phyloP scores from a whole-genome alignment of 2,113 vertebrate genomes.

The Callaeas wilsoni region DNA sequence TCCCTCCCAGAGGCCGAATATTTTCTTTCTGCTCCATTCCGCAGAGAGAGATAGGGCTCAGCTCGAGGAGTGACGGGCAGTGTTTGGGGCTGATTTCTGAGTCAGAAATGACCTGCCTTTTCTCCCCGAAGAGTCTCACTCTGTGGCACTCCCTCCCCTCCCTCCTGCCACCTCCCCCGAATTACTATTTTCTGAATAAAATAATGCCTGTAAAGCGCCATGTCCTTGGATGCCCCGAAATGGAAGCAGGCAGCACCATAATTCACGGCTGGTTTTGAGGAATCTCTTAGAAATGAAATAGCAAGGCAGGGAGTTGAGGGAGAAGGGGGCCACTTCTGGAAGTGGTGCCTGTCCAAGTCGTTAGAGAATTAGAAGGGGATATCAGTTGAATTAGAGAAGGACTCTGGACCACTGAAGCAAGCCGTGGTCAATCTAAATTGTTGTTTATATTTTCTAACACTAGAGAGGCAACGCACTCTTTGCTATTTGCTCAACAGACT shows the following conservation, averaged over 20 bases:
- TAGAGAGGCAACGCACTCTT: not conserved
- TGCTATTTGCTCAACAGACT: slow-evolving; percentile 31
- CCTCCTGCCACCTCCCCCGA: not conserved
- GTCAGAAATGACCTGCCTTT: not conserved
- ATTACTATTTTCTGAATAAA: slow-evolving; percentile 10
- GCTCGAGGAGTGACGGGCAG: not conserved
- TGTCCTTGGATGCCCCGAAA: slow-evolving; percentile 3
- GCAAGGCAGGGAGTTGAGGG: not conserved
- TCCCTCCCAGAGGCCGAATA: slow-evolving; percentile 38
- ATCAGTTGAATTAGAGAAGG: not conserved
- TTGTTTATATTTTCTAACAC: slow-evolving; percentile 1
- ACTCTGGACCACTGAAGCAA: not conserved
- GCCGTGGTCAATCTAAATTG: not conserved
- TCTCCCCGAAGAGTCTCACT: not conserved
- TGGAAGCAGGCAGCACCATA: not conserved
- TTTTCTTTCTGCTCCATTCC: slow-evolving; percentile 27
- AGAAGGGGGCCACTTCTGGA: not conserved
- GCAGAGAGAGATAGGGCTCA: not conserved
- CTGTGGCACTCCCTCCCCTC: not conserved
- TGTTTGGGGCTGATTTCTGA: not conserved
- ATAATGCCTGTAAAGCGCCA: not conserved
- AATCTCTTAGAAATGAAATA: not conserved
- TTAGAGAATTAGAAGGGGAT: not conserved
- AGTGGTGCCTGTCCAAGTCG: not conserved
- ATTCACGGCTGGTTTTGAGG: not conserved